Percentiles rank a stretch among this genome's conserved stretches.
Evolutionary conservation across 2,888 invertebrate genomes (phyloP).

Genomic region (Torymus aiolomorphi): DNA sequence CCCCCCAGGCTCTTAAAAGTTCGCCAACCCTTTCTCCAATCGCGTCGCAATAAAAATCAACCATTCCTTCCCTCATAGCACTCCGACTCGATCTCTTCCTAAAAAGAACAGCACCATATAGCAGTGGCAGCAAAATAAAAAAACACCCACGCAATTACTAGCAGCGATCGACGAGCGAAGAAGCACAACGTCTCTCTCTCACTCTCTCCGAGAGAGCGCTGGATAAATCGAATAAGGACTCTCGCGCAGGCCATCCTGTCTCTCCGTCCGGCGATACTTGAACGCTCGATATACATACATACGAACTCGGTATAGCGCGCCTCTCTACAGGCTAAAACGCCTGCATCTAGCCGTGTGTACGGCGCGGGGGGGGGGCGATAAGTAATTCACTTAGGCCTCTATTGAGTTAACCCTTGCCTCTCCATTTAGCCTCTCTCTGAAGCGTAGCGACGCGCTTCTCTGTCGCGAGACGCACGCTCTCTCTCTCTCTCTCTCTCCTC

Average conservation of each 20-base stretch:
- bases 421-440: conserved; percentile 71
- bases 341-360: conserved; percentile 71
- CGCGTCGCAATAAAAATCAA: too few species aligned
- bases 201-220: not conserved
- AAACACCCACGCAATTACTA: too few species aligned
- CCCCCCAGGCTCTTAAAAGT: too few species aligned
- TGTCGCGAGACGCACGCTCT: not conserved
- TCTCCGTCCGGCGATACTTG: not conserved
- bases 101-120: too few species aligned
- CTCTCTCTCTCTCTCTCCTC: not conserved
- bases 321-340: conserved; percentile 66
- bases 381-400: conserved; percentile 75
- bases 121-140: too few species aligned
- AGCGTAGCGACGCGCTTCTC: conserved; percentile 58
- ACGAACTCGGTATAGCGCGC: too few species aligned
- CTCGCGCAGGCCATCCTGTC: not conserved
- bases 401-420: conserved; percentile 76
- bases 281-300: too few species aligned
- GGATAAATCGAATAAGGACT: conserved; percentile 53
- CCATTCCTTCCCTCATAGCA: too few species aligned
- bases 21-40: too few species aligned
- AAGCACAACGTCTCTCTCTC: not conserved
- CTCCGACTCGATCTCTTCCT: too few species aligned
- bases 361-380: conserved; percentile 70
- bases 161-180: conserved; percentile 29